phyloP scores from a whole-genome alignment of 2,888 invertebrate species.

The Calameuta filiformis region DNA sequence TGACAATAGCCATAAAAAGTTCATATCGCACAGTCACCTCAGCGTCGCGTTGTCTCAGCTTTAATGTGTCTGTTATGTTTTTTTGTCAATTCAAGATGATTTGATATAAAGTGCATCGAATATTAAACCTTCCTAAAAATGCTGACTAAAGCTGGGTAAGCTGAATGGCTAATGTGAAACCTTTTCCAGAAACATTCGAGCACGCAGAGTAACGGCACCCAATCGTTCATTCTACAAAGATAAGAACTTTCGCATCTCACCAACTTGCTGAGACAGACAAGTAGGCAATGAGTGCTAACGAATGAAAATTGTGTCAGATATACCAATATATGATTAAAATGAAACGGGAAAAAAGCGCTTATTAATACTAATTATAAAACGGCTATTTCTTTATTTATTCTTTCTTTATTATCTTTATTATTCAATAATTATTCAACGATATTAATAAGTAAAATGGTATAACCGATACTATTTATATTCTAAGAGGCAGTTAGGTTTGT shows the following conservation, averaged over 20 bases:
- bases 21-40: slow-evolving; percentile 91
- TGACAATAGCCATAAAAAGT: slow-evolving; percentile 96
- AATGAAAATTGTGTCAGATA: too few relatives aligned
- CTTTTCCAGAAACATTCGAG: slow-evolving; percentile 97
- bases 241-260: background rate
- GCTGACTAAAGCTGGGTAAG: slow-evolving; percentile 91
- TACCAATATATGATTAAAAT: too few relatives aligned
- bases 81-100: slow-evolving; percentile 89
- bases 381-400: too few relatives aligned
- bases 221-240: slow-evolving; percentile 76
- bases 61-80: slow-evolving; percentile 91
- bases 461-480: too few relatives aligned
- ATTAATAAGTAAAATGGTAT: too few relatives aligned
- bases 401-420: too few relatives aligned
- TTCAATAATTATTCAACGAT: too few relatives aligned
- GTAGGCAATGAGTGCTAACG: too few relatives aligned
- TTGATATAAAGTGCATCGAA: slow-evolving; percentile 95
- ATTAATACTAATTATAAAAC: too few relatives aligned
- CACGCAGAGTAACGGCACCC: slow-evolving; percentile 87
- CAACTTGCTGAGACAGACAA: too few relatives aligned
- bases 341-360: too few relatives aligned
- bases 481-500: too few relatives aligned
- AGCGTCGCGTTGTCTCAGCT: slow-evolving; percentile 91
- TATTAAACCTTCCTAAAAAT: slow-evolving; percentile 95
- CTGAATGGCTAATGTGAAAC: slow-evolving; percentile 87